Conservation (phyloP, 2,797 vertebrate genomes). For the Darevskia mixta region DNA sequence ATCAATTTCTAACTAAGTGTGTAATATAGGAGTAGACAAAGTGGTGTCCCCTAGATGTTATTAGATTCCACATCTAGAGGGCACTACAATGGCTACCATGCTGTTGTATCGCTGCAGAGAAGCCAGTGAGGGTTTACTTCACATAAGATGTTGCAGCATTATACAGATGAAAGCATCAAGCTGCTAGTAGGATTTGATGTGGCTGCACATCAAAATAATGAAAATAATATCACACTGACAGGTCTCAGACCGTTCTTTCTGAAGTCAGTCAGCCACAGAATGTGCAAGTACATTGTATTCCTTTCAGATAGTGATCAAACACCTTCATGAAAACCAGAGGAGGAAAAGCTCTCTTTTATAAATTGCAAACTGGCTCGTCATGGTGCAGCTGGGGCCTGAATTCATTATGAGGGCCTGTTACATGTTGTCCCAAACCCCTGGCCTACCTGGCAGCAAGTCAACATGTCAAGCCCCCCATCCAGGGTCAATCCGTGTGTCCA, state of each 20-base stretch:
- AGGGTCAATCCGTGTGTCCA: too few species aligned
- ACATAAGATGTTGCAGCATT: neutral
- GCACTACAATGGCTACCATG: too few species aligned
- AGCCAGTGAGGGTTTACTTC: neutral
- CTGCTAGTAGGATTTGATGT: neutral
- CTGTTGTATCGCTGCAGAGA: neutral
- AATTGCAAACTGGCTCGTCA: neutral
- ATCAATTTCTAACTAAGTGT: neutral
- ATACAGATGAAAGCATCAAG: neutral
- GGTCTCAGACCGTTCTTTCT: neutral
- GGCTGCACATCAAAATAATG: constrained; percentile 11
- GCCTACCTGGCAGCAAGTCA: too few species aligned
- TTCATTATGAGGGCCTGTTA: neutral
- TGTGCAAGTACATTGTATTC: neutral
- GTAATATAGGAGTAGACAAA: neutral
- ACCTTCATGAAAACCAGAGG: neutral
- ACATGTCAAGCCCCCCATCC: too few species aligned
- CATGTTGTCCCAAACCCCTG: too few species aligned
- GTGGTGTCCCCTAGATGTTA: too few species aligned
- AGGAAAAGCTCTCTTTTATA: neutral
- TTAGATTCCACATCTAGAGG: too few species aligned
- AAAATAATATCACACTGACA: neutral
- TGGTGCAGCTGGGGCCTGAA: neutral
- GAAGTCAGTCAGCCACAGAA: neutral
- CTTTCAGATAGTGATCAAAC: constrained; percentile 3